phyloP scores from a whole-genome alignment of 2,113 vertebrate genomes.

The Eulemur macaco region DNA sequence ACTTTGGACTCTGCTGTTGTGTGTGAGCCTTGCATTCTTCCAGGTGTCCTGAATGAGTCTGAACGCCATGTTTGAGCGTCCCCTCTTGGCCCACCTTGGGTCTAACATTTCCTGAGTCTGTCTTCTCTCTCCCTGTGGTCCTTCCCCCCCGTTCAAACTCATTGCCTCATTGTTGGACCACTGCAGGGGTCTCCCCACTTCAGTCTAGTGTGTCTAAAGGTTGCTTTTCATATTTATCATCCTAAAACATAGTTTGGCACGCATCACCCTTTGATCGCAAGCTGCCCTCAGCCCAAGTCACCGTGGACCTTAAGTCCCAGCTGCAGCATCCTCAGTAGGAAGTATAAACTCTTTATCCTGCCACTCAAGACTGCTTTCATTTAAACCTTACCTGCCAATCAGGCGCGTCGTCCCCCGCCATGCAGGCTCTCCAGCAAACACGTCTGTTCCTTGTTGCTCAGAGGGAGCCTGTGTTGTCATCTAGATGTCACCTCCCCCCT shows the following conservation, averaged over 20 bases:
- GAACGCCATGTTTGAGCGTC: neutral
- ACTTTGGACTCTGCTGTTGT: neutral
- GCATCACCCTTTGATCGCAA: neutral
- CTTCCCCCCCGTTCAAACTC: no score
- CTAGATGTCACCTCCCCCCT: accelerated
- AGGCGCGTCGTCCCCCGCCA: neutral
- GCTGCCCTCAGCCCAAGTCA: neutral
- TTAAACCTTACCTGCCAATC: neutral
- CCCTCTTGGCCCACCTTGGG: neutral
- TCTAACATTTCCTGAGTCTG: neutral
- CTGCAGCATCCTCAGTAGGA: neutral
- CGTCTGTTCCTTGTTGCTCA: neutral
- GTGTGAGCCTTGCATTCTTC: neutral
- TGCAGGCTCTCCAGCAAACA: neutral
- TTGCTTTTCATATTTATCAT: neutral
- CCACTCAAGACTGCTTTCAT: neutral
- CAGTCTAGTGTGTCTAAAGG: neutral
- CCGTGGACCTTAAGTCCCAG: neutral
- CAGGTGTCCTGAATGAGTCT: neutral
- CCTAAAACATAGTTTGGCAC: neutral
- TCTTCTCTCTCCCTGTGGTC: neutral
- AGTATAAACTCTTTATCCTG: neutral
- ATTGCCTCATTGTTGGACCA: neutral
- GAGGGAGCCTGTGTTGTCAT: neutral
- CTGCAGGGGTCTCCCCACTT: neutral